Evolutionary conservation across 2,113 vertebrate genomes (phyloP).

Genomic region (Noctilio leporinus): DNA sequence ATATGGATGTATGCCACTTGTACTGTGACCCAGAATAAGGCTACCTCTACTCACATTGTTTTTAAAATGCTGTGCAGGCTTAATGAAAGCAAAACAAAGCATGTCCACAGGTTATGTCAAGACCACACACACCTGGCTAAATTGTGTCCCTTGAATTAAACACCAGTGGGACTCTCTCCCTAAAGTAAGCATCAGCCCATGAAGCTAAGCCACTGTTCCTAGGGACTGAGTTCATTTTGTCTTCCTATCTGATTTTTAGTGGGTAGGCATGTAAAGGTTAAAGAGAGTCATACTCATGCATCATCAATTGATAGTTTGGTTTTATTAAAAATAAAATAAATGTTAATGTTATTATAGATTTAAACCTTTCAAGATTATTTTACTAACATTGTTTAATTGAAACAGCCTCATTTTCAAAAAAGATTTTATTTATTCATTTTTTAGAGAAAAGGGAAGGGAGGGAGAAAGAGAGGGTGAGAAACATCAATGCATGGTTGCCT

Average conservation of each 20-base stretch:
- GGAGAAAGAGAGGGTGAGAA: no score
- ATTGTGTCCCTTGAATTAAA: background rate
- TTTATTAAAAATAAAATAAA: slow-evolving; percentile 1
- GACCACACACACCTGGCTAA: background rate
- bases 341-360: background rate
- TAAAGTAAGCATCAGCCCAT: background rate
- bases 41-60: background rate
- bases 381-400: background rate
- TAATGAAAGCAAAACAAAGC: background rate
- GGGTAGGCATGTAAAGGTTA: background rate
- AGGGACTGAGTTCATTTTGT: background rate
- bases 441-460: no score
- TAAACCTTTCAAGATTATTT: background rate
- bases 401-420: background rate
- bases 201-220: background rate
- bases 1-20: background rate
- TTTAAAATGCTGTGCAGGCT: background rate
- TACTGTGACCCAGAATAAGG: background rate
- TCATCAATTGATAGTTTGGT: background rate
- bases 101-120: background rate
- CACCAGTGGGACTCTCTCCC: background rate
- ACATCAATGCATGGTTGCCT: no score
- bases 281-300: background rate
- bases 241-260: background rate
- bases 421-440: no score